Evolutionary conservation across 2,888 invertebrate species (phyloP).

Genomic region (Erebia epiphron): DNA sequence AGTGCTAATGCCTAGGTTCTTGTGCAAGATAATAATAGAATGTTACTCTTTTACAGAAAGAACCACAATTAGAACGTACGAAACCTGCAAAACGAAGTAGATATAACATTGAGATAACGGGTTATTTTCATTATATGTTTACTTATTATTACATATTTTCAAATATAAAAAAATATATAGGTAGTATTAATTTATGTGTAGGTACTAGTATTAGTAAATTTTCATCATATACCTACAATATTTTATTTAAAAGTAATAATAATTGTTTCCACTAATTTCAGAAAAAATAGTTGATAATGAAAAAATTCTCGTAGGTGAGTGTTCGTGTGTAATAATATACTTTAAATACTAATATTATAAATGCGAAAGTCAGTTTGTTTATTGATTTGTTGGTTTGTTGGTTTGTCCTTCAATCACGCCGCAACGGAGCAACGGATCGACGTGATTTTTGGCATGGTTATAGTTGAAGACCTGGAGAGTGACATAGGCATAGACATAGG

Average conservation of each 20-base stretch:
- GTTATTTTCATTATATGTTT: constrained; percentile 34
- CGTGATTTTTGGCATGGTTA: no score
- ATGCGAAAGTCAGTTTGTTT: no score
- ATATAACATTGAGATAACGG: constrained; percentile 43
- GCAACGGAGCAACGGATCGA: no score
- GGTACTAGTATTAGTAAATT: neutral
- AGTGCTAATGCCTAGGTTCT: no score
- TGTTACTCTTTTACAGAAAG: neutral
- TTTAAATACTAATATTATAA: no score
- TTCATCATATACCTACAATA: neutral
- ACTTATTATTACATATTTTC: neutral
- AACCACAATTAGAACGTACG: neutral
- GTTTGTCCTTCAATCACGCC: no score
- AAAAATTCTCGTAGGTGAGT: constrained; percentile 58
- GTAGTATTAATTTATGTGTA: no score
- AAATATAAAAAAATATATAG: neutral
- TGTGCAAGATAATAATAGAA: neutral
- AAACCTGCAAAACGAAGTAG: constrained; percentile 28
- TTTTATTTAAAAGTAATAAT: neutral
- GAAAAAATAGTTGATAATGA: constrained; percentile 45
- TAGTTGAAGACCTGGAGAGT: no score
- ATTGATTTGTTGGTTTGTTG: no score
- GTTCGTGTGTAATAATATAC: constrained; percentile 8
- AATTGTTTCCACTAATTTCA: constrained; percentile 36
- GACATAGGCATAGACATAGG: no score